Conservation (phyloP, 2,888 invertebrate genomes). For the Fabriciana adippe region DNA sequence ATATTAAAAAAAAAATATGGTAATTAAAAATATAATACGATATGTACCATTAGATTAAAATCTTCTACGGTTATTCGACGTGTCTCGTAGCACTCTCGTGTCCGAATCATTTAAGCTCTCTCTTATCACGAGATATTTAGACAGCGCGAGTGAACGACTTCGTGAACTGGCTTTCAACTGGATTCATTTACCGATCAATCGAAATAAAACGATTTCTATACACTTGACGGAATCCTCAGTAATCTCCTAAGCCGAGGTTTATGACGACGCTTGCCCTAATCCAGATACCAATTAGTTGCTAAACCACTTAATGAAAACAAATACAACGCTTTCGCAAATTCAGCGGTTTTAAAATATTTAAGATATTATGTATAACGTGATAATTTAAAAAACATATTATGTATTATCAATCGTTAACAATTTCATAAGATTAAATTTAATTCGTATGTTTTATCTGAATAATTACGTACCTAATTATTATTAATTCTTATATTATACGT, state of each 20-base stretch:
- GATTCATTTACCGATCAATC: constrained; percentile 38
- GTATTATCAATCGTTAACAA: too few relatives aligned
- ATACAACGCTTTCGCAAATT: constrained; percentile 30
- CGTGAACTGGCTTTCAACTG: constrained; percentile 16
- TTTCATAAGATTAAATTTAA: too few relatives aligned
- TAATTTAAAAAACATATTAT: not conserved
- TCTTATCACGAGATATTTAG: constrained; percentile 28
- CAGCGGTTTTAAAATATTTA: constrained; percentile 20
- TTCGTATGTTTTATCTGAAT: too few relatives aligned
- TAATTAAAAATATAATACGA: too few relatives aligned
- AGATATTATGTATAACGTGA: not conserved
- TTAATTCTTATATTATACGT: too few relatives aligned
- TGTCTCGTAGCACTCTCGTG: constrained; percentile 3
- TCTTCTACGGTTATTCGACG: not conserved
- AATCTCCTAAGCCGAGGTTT: constrained; percentile 56
- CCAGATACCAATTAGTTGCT: constrained; percentile 70
- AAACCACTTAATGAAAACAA: constrained; percentile 62
- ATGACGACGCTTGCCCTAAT: constrained; percentile 66
- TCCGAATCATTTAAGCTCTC: constrained; percentile 28
- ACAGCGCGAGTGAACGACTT: constrained; percentile 22
- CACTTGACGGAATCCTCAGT: constrained; percentile 43
- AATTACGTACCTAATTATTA: too few relatives aligned
- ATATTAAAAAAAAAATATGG: too few relatives aligned
- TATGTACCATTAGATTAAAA: not conserved
- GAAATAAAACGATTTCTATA: constrained; percentile 42